Base-by-base conservation (phyloP, 2,888 invertebrate genomes). In the Saturnia pavonia region DNA sequence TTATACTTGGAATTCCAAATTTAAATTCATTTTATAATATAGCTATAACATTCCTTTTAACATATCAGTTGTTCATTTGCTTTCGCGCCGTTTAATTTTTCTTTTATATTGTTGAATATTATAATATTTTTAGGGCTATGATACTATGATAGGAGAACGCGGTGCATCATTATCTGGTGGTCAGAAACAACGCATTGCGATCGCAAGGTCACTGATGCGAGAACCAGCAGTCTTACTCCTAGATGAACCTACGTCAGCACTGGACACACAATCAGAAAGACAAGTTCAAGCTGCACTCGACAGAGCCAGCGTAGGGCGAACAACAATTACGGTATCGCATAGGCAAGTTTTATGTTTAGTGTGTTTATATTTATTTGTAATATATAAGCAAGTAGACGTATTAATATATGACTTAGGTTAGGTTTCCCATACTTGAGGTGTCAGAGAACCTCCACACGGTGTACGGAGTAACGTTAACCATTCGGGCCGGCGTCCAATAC, bases 171-270 rank as follows among this genome's bases (percentile, higher is more conserved):
- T 97, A 69, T 97, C 97, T 4, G 97, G 97, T 0, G 97, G 97
- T 0, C 97, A 97, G 86, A 97, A 97, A 82, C 97, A 97, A 84
- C 94, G 97, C 71, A 96, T 97, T 69, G 97, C 97, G 9, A 97
- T 98, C 73, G 98, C 98, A 0, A 93, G 98, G 63, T 97, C 97
- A 0, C 86, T 98, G 74, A 94, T 97, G 1, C 94, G 96, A 16
- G 95, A 97, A 79, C 98, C 98, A 0, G 95, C 95, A 65, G 96
- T 98, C 69, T 90, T 97, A 69, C 87, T 97, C 25, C 88, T 97
- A 71, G 97, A 98, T 81, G 97, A 98, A 86, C 97, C 97, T 0
- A 98, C 98, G 0, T 97, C 97, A 0, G 97, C 97, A 0, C 91
- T 97, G 67, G 97, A 98, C 88, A 95, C 96, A 42, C 96, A 96